phyloP scores from a whole-genome alignment of 1,140 invertebrate species.

The Ptiloglossa arizonensis region DNA sequence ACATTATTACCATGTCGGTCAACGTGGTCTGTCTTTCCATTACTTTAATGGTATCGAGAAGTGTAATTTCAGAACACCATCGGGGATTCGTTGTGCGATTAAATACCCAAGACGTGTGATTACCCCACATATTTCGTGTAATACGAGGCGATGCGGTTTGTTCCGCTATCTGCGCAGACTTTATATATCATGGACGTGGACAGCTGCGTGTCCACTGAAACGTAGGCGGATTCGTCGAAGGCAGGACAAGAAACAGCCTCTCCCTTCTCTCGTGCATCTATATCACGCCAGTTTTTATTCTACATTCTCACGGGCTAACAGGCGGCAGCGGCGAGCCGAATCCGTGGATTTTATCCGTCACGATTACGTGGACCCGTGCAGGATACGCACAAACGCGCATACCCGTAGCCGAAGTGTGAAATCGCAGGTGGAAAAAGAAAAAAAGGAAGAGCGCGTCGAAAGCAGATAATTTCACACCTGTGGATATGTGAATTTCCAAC shows the following conservation, averaged over 20 bases:
- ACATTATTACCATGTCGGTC: no score
- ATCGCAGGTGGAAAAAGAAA: conserved; percentile 31
- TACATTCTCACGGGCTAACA: conserved; percentile 59
- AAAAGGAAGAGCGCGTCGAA: conserved; percentile 58
- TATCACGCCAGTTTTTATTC: conserved; percentile 52
- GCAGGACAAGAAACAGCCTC: conserved; percentile 52
- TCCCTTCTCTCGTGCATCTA: conserved; percentile 48
- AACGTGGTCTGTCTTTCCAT: no score
- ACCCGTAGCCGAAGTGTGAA: conserved; percentile 54
- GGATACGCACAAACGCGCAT: conserved; percentile 44
- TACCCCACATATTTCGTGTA: conserved; percentile 17
- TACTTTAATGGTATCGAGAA: not conserved
- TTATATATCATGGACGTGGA: not conserved
- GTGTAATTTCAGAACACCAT: no score
- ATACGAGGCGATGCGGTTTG: conserved; percentile 16
- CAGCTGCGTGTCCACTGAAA: conserved; percentile 51
- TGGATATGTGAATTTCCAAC: conserved; percentile 46
- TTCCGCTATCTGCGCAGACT: conserved; percentile 22
- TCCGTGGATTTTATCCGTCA: conserved; percentile 50
- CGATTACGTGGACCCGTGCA: conserved; percentile 50
- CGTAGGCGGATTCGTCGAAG: conserved; percentile 56
- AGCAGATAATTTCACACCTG: conserved; percentile 57
- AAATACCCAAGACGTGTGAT: not conserved
- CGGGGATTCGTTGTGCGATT: not conserved
- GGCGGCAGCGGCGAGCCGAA: conserved; percentile 36